phyloP scores from a whole-genome alignment of 2,888 invertebrate genomes.

The Netelia virgata region DNA sequence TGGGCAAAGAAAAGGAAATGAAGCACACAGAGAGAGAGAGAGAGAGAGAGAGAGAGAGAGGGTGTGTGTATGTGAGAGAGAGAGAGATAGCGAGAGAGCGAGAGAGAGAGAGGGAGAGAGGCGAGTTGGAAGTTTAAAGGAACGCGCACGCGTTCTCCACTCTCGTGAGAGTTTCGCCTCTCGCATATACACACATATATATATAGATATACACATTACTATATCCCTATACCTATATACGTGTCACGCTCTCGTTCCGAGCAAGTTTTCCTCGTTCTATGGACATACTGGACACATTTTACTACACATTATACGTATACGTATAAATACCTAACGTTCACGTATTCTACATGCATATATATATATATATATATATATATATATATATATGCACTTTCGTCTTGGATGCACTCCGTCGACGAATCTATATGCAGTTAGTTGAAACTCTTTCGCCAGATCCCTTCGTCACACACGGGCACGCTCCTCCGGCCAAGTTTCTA shows the following conservation, averaged over 20 bases:
- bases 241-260: conserved; percentile 14
- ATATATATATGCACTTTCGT: neutral
- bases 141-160: conserved; percentile 61
- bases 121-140: conserved; percentile 72
- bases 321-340: neutral
- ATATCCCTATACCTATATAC: neutral
- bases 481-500: conserved; percentile 6
- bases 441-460: neutral
- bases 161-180: neutral
- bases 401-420: neutral
- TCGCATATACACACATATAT: conserved; percentile 9
- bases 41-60: conserved; percentile 16
- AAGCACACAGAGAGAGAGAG: neutral
- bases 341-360: neutral
- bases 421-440: neutral
- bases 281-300: conserved; percentile 16
- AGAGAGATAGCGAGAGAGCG: conserved; percentile 5
- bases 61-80: too few relatives aligned
- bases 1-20: conserved; percentile 7
- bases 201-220: neutral
- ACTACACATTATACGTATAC: neutral
- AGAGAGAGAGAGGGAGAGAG: conserved; percentile 14
- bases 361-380: neutral
- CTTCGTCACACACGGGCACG: neutral
- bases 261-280: conserved; percentile 1